Conservation (phyloP, 2,113 vertebrate genomes). For the Myotis brandtii region DNA sequence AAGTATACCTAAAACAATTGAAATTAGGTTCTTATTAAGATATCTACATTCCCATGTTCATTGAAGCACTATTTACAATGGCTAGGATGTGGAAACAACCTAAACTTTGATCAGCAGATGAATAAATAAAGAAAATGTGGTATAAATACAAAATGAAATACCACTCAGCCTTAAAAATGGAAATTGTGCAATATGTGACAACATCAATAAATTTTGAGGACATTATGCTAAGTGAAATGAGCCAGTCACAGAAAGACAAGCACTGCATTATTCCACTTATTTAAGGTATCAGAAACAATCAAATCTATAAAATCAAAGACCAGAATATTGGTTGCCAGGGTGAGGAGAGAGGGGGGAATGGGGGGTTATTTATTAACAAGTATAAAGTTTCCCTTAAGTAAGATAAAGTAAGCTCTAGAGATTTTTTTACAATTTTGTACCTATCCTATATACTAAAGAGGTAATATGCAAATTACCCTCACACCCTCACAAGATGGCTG, state of each 20-base stretch:
- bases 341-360: background rate
- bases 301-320: background rate
- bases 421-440: too few species aligned
- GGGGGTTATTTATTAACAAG: background rate
- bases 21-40: background rate
- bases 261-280: background rate
- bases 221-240: background rate
- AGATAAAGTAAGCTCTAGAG: too few species aligned
- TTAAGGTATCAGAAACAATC: background rate
- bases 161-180: background rate
- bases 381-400: too few species aligned
- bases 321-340: background rate
- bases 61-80: background rate
- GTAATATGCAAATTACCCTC: too few species aligned
- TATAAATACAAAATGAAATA: background rate
- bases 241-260: background rate
- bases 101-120: background rate
- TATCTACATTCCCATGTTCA: background rate
- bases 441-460: too few species aligned
- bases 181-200: background rate
- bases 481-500: too few species aligned
- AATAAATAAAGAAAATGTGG: background rate
- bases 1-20: background rate
- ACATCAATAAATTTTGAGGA: background rate
- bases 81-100: background rate